Evolutionary conservation across 2,888 invertebrate genomes (phyloP).

Genomic region (Sinohyriopsis cumingii): DNA sequence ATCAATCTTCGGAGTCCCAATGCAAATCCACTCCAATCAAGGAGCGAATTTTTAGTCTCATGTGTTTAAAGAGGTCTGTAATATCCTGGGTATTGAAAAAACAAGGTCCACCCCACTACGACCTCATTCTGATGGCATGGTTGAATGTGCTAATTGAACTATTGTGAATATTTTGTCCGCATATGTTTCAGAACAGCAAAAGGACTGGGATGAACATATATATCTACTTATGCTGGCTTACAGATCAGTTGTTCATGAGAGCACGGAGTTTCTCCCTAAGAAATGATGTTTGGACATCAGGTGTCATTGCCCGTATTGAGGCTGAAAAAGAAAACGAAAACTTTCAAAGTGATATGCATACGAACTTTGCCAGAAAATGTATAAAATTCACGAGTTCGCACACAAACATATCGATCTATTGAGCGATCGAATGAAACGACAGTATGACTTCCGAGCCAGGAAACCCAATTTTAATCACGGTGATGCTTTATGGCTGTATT

Average conservation of each 20-base stretch:
- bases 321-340: background rate
- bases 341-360: constrained; percentile 22
- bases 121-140: constrained; percentile 19
- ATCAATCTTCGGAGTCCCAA: constrained; percentile 13
- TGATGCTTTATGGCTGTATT: constrained; percentile 24
- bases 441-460: constrained; percentile 18
- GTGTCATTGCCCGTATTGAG: constrained; percentile 14
- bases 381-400: constrained; percentile 80
- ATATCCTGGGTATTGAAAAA: constrained; percentile 11
- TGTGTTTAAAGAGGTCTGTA: constrained; percentile 14
- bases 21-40: constrained; percentile 18
- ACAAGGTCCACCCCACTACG: constrained; percentile 24
- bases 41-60: constrained; percentile 17
- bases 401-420: constrained; percentile 24
- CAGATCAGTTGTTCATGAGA: constrained; percentile 16
- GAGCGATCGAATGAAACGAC: constrained; percentile 14
- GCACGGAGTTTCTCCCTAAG: constrained; percentile 18
- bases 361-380: constrained; percentile 75
- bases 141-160: constrained; percentile 21
- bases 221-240: constrained; percentile 28
- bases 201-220: constrained; percentile 29
- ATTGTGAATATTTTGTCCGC: constrained; percentile 15
- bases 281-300: constrained; percentile 18
- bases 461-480: constrained; percentile 6
- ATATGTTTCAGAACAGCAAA: constrained; percentile 19